phyloP scores from a whole-genome alignment of 2,888 invertebrate species.

The Brachypalpus laphriformis region DNA sequence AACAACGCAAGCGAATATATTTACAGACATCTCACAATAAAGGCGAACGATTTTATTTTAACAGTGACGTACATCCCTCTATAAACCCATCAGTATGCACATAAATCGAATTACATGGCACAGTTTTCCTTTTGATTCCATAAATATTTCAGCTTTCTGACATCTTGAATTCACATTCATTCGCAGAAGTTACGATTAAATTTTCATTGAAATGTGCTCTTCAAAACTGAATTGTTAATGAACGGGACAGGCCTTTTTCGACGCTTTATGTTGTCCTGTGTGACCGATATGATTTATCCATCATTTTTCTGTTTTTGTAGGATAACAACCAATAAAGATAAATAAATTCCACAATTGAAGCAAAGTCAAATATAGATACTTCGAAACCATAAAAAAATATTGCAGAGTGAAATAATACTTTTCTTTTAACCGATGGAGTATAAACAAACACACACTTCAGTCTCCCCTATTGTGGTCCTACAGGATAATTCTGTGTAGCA shows the following conservation, averaged over 20 bases:
- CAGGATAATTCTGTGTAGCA: neutral
- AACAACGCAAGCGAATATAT: neutral
- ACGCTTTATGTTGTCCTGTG: neutral
- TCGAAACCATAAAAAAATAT: neutral
- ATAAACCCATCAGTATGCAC: slow-evolving; percentile 13
- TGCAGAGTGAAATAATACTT: neutral
- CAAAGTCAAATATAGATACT: neutral
- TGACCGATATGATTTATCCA: neutral
- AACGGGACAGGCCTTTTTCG: neutral
- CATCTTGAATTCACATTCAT: slow-evolving; percentile 7
- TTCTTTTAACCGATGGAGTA: slow-evolving; percentile 11
- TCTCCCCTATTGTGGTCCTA: neutral
- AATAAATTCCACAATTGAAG: neutral
- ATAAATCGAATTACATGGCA: slow-evolving; percentile 23
- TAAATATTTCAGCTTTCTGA: slow-evolving; percentile 15
- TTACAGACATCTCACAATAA: neutral
- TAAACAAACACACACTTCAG: neutral
- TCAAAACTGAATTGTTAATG: slow-evolving; percentile 9
- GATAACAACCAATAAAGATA: neutral
- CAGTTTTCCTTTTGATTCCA: neutral
- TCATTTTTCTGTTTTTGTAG: neutral
- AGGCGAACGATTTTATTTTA: neutral
- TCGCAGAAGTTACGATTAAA: slow-evolving; percentile 8
- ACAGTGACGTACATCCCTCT: neutral
- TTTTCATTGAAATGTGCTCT: slow-evolving; percentile 17